phyloP scores from a whole-genome alignment of 2,888 invertebrate genomes.

The Slavum lentiscoides region DNA sequence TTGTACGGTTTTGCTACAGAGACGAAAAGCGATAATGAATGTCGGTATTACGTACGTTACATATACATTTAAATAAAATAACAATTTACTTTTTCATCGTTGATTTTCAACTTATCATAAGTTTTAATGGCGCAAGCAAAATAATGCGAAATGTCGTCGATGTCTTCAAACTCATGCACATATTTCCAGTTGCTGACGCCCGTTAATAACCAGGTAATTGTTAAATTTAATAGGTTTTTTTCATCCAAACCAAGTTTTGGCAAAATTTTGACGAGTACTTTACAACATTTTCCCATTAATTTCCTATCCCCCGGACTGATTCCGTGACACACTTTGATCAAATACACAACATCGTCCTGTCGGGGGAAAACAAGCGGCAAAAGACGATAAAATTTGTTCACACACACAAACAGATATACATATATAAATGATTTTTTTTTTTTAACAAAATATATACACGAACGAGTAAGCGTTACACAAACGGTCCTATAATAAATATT shows the following conservation, averaged over 20 bases:
- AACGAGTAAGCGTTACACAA: no score
- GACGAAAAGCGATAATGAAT: neutral
- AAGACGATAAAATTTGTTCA: neutral
- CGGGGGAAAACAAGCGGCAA: neutral
- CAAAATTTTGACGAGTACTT: conserved; percentile 20
- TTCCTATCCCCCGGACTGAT: conserved; percentile 20
- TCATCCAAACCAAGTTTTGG: conserved; percentile 10
- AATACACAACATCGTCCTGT: conserved; percentile 33
- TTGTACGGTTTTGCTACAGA: no score
- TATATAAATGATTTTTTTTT: no score
- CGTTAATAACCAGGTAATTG: conserved; percentile 32
- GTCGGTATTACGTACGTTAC: neutral
- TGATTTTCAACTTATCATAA: conserved; percentile 20
- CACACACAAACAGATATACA: no score
- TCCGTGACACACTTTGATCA: conserved; percentile 36
- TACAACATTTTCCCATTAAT: conserved; percentile 26
- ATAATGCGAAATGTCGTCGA: conserved; percentile 17
- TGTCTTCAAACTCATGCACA: neutral
- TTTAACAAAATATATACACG: neutral
- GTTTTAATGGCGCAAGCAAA: conserved; percentile 25
- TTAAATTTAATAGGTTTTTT: conserved; percentile 8
- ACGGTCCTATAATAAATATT: no score
- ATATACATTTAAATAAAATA: neutral
- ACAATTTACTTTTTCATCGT: conserved; percentile 18
- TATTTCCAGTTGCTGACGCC: neutral